Percentiles rank a stretch among this genome's conserved stretches.
These are phyloP conservation scores for Ascaphus truei DNA, from an alignment of 2,113 vertebrate species.

Conservation along the genomic window DNA sequence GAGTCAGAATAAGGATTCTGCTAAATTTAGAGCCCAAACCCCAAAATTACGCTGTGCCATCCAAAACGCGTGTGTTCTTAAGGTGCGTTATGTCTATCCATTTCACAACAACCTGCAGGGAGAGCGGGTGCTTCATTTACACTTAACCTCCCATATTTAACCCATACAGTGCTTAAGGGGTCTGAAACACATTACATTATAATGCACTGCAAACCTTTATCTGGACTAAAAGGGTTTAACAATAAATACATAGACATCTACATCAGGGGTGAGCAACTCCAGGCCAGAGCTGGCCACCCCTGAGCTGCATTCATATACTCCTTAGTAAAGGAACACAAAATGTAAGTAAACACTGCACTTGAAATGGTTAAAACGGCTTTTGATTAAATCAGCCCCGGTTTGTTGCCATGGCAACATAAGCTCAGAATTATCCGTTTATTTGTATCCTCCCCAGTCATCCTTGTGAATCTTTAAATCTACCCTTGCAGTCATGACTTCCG, in stretches of 20 bases:
- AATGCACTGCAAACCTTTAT: not conserved
- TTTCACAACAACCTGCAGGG: not conserved
- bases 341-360: not conserved
- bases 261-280: no score
- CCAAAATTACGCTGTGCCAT: not conserved
- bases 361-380: constrained; percentile 9
- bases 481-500: constrained; percentile 50
- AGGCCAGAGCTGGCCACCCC: no score
- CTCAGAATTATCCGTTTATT: constrained; percentile 72
- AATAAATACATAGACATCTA: no score
- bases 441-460: constrained; percentile 62
- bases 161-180: not conserved
- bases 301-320: not conserved
- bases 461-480: constrained; percentile 59
- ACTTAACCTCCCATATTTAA: constrained; percentile 10
- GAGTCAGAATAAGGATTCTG: constrained; percentile 16
- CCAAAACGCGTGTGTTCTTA: not conserved
- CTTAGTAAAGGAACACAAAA: not conserved
- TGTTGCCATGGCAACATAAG: constrained; percentile 80
- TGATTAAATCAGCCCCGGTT: constrained; percentile 43
- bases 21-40: not conserved
- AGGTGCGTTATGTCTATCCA: not conserved
- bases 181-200: not conserved
- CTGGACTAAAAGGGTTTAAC: not conserved
- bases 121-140: not conserved